Evolutionary conservation across 1,140 invertebrate genomes (phyloP), one percentile per base, ranked within the genome.

Genomic region (Diuraphis noxia): DNA sequence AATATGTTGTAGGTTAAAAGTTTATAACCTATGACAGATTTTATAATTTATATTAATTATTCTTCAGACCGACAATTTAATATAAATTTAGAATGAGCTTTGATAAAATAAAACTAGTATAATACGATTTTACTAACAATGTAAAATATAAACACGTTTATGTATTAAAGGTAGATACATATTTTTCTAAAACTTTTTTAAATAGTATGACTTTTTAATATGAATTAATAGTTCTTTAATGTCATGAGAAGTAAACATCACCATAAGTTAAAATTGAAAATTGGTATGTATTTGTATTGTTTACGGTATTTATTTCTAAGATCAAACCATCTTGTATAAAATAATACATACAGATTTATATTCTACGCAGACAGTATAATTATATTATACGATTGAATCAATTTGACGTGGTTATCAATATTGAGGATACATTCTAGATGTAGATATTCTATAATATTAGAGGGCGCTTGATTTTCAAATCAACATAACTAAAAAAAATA

Each of bases 31-130:
- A 34, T 84, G 82, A 84, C 82, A 84, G 40, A 84, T 52, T 86
- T 38, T 36, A 49, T 86, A 38, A 86, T 86, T 86, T 52, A 86
- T 52, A 52, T 52, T 86, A 49, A 86, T 84, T 25, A 86, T 49
- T 36, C 30, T 86, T 52, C 8, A 3, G n/a, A 41, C 30, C 2
- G 2, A 84, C 82, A 19, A 84, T 84, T 84, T 40, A 43, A 34
- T 43, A 84, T 43, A 43, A 25, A 46, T 84, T 21, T 43, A 34
- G 13, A 34, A 84, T 43, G 30, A 84, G 13, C 40, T 46, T 43
- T 43, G 63, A 77, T 77, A 77, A 36, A 86, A 49, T 36, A 2
- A 86, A 86, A 86, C 0, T 34, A 49, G 82, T 46, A 43, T 43
- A 81, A 81, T 81, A 81, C 21, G 23, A 81, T 81, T 81, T 81